phyloP scores from a whole-genome alignment of 2,888 invertebrate species.

The Mystacides longicornis region DNA sequence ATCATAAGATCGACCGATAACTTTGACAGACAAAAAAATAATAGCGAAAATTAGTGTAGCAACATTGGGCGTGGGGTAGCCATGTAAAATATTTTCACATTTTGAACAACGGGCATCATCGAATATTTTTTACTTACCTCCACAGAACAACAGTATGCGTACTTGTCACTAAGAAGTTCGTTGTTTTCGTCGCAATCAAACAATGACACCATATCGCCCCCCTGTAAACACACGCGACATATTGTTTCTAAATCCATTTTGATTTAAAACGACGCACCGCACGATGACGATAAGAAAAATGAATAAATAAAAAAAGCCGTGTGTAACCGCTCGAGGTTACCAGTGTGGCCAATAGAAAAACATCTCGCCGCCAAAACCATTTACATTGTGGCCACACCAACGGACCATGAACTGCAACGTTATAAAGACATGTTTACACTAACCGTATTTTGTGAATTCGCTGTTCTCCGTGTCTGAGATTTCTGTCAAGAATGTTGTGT shows the following conservation, averaged over 20 bases:
- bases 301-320: conserved; percentile 7
- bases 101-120: conserved; percentile 6
- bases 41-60: conserved; percentile 48
- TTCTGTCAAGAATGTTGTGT: too few species aligned
- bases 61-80: conserved; percentile 46
- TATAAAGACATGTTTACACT: neutral
- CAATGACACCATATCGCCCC: conserved; percentile 47
- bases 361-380: neutral
- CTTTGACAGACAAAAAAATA: conserved; percentile 28
- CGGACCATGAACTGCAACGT: neutral
- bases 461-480: too few species aligned
- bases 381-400: conserved; percentile 12
- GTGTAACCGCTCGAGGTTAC: neutral
- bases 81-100: conserved; percentile 46
- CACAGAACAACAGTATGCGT: conserved; percentile 44
- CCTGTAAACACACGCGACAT: conserved; percentile 43
- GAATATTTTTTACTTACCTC: conserved; percentile 42
- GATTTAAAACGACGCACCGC: neutral
- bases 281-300: conserved; percentile 4
- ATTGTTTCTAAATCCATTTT: conserved; percentile 51
- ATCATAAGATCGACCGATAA: neutral
- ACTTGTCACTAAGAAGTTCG: conserved; percentile 48
- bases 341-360: conserved; percentile 11
- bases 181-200: conserved; percentile 52
- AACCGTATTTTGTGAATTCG: too few species aligned